Base-by-base conservation (phyloP, 2,888 invertebrate species). In the Orchesella flavescens region DNA sequence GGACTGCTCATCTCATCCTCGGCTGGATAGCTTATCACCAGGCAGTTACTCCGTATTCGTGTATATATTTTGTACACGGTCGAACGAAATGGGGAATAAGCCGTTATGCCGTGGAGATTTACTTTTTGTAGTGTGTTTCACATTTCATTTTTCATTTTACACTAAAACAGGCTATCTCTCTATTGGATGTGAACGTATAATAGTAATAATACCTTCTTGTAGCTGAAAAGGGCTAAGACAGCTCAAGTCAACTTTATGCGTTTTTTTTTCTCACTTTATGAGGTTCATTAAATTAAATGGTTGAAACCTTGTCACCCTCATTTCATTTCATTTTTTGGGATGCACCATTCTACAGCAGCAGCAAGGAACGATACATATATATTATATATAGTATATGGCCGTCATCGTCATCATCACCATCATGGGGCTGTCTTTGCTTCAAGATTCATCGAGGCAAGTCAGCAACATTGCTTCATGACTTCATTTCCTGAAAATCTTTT, bases 201-300 rank as follows among this genome's bases (percentile, higher is more conserved):
- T 21, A 72, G 34, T 72, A 72, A 79, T 79, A 79, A 72, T 65
- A 65, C 44, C 55, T 66, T 3, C 34, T 12, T n/a, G 34, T 17
- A 66, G 68, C 61, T 53, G 49, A 59, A 69, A 76, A 69, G 63
- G 71, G 76, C 65, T 82, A 69, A 75, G 76, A 82, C n/a, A 76
- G 53, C 44, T 53, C 71, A 55, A 77, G 77, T 77, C 76, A 77
- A 72, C 65, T 83, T 83, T 83, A 77, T 83, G 77, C 53, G 44
- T 73, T 82, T 82, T 76, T 82, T 76, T 83, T 63, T 55, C 77
- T 83, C 73, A 49, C 65, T 83, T 83, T 83, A 83, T 83, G 77
- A 83, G 71, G 83, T 83, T 83, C 83, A 83, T 83, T 83, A 83
- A 83, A 83, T 83, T 83, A 83, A 73, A 76, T 77, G 77, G 73